Evolutionary conservation across 2,888 invertebrate species (phyloP), one percentile per base, ranked within the genome.

Genomic region (Trichopria drosophilae): DNA sequence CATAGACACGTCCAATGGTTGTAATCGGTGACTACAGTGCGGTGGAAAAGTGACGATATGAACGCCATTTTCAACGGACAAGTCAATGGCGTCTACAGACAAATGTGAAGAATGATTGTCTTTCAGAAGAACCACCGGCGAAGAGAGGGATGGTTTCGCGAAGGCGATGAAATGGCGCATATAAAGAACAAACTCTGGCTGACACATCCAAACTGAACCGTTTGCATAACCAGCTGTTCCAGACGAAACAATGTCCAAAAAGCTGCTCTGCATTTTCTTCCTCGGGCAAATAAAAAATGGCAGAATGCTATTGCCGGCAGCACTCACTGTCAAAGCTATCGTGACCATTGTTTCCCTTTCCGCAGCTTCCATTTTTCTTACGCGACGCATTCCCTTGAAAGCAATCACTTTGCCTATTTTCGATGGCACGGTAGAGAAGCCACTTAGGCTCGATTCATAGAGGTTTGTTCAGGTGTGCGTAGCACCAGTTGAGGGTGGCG

Each of bases 151-250:
- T n/a, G 44, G 20, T 12, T 15, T 23, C 9, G 44, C 6, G 24
- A 22, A 23, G n/a, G 13, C 35, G n/a, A 44, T 44, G 16, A 34
- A 44, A 19, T 44, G 24, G 1, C 3, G 7, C 24, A 44, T 34
- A 10, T 15, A 44, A 5, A 3, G 10, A 13, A 26, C 6, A 16
- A 42, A 34, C 4, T 34, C 35, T 4, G 12, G 19, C 5, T 19
- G 13, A 18, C 26, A 28, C 41, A 49, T 49, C 35, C 28, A 41
- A 15, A 34, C 48, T 7, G 42, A 49, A 26, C 19, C 36, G n/a
- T 49, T 49, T 9, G 48, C 48, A 10, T 35, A 28, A 18, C 42
- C 50, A 13, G 23, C 39, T 20, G 48, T 29, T 20, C 26, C 41
- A 4, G 24, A 37, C 19, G 34, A 10, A 9, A 20, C 20, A 41